Evolutionary conservation across 2,113 vertebrate genomes (phyloP).

Genomic region (Murina feae): DNA sequence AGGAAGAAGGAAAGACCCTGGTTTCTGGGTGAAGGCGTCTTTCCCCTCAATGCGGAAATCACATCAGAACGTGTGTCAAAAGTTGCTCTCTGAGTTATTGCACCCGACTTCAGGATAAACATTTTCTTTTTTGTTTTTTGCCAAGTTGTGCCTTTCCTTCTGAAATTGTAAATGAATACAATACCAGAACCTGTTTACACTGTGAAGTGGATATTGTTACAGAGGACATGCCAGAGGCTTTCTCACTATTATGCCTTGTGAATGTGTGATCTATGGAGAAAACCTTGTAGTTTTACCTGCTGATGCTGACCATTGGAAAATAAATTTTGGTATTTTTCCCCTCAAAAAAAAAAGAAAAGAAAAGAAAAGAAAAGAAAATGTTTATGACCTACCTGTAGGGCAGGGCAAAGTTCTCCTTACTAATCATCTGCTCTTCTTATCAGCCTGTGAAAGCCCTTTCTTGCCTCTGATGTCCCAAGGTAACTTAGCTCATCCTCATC

Average conservation of each 20-base stretch:
- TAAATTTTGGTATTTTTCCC: conserved; percentile 88
- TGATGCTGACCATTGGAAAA: conserved; percentile 87
- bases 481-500: neutral
- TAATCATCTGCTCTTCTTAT: too few relatives aligned
- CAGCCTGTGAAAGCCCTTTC: too few relatives aligned
- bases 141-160: conserved; percentile 97
- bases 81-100: conserved; percentile 74
- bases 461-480: too few relatives aligned
- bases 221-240: conserved; percentile 76
- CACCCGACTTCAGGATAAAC: conserved; percentile 84
- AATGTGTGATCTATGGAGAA: conserved; percentile 85
- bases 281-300: conserved; percentile 84
- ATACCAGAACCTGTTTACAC: conserved; percentile 83
- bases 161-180: conserved; percentile 79
- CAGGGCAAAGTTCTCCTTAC: too few relatives aligned
- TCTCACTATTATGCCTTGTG: conserved; percentile 77
- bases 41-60: conserved; percentile 52
- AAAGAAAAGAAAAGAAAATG: too few relatives aligned
- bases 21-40: conserved; percentile 77
- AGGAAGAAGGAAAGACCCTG: conserved; percentile 49
- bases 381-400: too few relatives aligned
- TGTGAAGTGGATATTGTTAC: conserved; percentile 84
- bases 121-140: conserved; percentile 80
- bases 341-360: neutral
- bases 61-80: conserved; percentile 66